Evolutionary conservation across 2,113 vertebrate genomes (phyloP), one percentile per base, ranked within the genome.

Genomic region (Colossoma macropomum): DNA sequence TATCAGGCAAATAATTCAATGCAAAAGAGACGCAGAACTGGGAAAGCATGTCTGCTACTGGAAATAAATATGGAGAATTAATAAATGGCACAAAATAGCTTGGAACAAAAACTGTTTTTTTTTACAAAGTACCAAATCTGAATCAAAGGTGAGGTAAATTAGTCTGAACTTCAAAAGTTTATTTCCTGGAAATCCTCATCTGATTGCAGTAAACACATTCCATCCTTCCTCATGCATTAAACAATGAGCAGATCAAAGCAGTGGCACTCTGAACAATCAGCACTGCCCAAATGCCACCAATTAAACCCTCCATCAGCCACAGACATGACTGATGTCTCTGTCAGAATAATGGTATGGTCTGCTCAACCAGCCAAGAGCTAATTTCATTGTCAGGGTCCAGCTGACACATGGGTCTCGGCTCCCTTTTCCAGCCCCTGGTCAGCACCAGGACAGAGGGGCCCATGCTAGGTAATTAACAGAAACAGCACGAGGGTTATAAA

Each of bases 221-320:
- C 21, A 16, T 8, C 34, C 52, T 3, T 76, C 41, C 75, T 41
- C 54, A n/a, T 12, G 38, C 80, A 56, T 68, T 56, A 76, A 32
- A 59, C 28, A 69, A 59, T 19, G 52, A 48, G 65, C 54, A 19
- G 50, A 69, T 76, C 65, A 71, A 85, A 81, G 52, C 48, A 60
- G 30, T 60, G 21, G 54, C 28, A 17, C 9, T 59, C 50, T 76
- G 54, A 70, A 60, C 23, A 81, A 41, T 79, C 28, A n/a, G 63
- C 28, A 15, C 45, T 34, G 12, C 74, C 25, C 32, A 23, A 66
- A 70, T 83, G 75, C 77, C 69, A 80, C 60, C 81, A 85, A 89
- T 88, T 87, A 82, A 88, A 71, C 41, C 77, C 78, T 88, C 84
- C 82, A 80, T 75, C 71, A 74, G 84, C 76, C 81, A 86, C 63